Evolutionary conservation across 2,888 invertebrate species (phyloP).

Genomic region (Philaethria dido): DNA sequence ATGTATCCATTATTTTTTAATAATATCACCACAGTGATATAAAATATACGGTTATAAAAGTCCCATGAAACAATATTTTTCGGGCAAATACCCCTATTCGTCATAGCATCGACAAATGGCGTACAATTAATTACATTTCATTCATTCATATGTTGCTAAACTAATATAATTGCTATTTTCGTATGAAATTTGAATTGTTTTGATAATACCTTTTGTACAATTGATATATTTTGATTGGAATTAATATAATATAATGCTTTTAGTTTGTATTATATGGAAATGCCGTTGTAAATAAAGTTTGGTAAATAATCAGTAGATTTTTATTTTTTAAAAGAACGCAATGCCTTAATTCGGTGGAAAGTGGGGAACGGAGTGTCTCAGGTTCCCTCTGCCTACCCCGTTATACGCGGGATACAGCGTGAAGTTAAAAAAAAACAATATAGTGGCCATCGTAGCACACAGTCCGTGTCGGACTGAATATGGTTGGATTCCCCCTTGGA

Average conservation of each 20-base stretch:
- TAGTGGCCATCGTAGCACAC: too few species aligned
- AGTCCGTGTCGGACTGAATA: too few species aligned
- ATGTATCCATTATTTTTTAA: too few species aligned
- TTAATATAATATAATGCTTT: background rate
- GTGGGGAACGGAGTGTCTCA: too few species aligned
- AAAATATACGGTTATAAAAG: background rate
- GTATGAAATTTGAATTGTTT: background rate
- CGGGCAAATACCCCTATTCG: slow-evolving; percentile 3
- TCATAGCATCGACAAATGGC: slow-evolving; percentile 8
- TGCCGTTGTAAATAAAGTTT: too few species aligned
- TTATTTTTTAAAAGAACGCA: too few species aligned
- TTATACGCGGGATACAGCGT: too few species aligned
- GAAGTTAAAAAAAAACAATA: too few species aligned
- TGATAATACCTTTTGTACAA: background rate
- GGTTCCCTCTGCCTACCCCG: too few species aligned
- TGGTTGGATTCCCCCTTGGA: too few species aligned
- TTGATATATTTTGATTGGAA: background rate
- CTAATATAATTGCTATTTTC: background rate
- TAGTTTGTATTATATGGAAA: background rate
- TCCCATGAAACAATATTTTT: background rate
- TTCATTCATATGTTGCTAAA: background rate
- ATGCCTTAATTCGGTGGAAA: too few species aligned
- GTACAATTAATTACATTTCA: slow-evolving; percentile 23
- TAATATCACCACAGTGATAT: background rate
- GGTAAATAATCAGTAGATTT: too few species aligned